Percentiles rank a stretch among this genome's conserved stretches.
Conservation (phyloP, 37 sponge, comb jelly and placozoan species). For the Ianthella basta region DNA sequence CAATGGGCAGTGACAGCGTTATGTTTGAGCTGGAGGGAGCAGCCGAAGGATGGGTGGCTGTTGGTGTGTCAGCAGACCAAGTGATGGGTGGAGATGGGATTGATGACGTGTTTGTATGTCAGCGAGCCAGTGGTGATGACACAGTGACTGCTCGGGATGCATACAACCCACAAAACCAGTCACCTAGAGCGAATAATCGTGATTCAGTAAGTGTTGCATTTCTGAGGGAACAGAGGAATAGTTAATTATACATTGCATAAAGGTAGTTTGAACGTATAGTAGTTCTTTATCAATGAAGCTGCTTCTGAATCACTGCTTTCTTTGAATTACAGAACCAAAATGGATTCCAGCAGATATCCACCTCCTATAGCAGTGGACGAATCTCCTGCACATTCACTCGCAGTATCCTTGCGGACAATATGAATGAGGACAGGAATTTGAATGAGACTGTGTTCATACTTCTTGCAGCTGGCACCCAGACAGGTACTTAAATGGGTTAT, state of each 20-base stretch:
- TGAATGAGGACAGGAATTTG: not conserved
- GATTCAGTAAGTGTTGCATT: constrained; percentile 2
- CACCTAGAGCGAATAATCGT: not conserved
- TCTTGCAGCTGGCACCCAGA: not conserved
- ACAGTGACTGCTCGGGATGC: not conserved
- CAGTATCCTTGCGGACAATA: not conserved
- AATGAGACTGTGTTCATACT: constrained; percentile 5
- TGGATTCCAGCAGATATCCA: not conserved
- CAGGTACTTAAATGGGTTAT: constrained; percentile 9
- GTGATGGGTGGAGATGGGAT: constrained; percentile 32
- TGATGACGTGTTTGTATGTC: constrained; percentile 13
- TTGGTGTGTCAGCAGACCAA: constrained; percentile 9
- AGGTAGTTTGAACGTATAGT: no score
- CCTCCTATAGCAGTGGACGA: not conserved
- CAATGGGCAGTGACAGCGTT: no score
- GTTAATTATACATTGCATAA: no score
- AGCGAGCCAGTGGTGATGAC: not conserved
- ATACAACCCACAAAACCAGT: not conserved
- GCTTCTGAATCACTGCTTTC: no score
- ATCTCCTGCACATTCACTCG: constrained; percentile 15
- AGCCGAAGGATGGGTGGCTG: not conserved
- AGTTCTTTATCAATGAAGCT: no score
- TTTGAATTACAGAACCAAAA: not conserved
- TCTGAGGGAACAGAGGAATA: no score
- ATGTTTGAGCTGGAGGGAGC: constrained; percentile 3